Conservation (phyloP, 2,888 invertebrate species). For the Stegophylla sp. region DNA sequence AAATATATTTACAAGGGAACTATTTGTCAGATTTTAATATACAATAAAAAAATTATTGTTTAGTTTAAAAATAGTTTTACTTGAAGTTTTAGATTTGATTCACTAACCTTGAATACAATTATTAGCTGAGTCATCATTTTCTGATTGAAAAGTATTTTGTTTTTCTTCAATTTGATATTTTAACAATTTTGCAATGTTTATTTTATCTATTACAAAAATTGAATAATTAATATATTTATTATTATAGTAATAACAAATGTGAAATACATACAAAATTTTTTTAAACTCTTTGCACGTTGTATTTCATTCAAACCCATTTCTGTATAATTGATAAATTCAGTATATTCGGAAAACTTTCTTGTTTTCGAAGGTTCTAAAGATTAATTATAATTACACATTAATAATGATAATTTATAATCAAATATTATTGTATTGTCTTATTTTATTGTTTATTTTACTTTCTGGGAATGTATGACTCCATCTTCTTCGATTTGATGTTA, state of each 20-base stretch:
- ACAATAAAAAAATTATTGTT: background rate
- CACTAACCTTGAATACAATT: conserved; percentile 30
- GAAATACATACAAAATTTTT: conserved; percentile 25
- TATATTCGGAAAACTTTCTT: background rate
- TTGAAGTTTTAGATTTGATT: too few species aligned
- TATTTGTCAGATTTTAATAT: background rate
- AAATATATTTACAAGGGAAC: background rate
- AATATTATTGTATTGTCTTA: background rate
- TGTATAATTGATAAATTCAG: background rate
- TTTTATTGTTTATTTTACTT: conserved; percentile 66
- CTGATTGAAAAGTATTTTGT: conserved; percentile 8
- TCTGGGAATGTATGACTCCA: conserved; percentile 99
- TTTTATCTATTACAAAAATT: conserved; percentile 7
- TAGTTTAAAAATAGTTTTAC: background rate
- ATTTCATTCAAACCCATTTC: background rate
- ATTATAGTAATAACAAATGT: background rate
- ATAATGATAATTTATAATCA: background rate
- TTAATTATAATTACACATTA: background rate
- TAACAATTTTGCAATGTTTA: conserved; percentile 23
- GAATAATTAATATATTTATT: background rate
- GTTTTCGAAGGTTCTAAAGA: conserved; percentile 14
- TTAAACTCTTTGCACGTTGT: background rate
- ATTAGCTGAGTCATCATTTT: conserved; percentile 28
- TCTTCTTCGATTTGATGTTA: conserved; percentile 90
- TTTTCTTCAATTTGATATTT: conserved; percentile 31